These are phyloP conservation scores for Ochropleura leucogaster DNA, from an alignment of 2,888 invertebrate species.

Conservation along the genomic window DNA sequence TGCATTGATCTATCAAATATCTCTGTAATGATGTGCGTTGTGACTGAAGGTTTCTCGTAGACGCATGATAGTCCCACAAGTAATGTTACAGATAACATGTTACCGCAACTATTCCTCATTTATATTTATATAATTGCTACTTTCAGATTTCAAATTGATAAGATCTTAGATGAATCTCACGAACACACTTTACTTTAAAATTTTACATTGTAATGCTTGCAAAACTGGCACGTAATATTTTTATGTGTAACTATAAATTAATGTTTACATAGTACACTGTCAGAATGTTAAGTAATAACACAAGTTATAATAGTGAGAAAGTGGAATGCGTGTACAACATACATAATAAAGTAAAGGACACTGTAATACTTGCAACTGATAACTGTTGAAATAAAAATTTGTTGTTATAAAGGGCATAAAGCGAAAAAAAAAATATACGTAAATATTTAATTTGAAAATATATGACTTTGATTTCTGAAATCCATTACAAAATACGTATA, in stretches of 20 bases:
- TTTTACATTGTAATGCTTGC: slow-evolving; percentile 79
- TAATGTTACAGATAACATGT: slow-evolving; percentile 69
- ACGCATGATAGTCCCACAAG: slow-evolving; percentile 67
- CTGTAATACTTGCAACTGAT: slow-evolving; percentile 79
- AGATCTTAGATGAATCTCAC: slow-evolving; percentile 78
- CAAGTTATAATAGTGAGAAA: slow-evolving; percentile 65
- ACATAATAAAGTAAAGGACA: slow-evolving; percentile 73
- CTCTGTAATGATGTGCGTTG: slow-evolving; percentile 77
- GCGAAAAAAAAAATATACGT: slow-evolving; percentile 88
- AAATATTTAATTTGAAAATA: slow-evolving; percentile 87
- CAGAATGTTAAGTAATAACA: slow-evolving; percentile 74
- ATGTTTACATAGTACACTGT: slow-evolving; percentile 73
- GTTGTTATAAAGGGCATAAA: slow-evolving; percentile 88
- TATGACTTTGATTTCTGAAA: slow-evolving; percentile 74
- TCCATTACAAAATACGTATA: slow-evolving; percentile 16
- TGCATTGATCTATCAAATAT: slow-evolving; percentile 77
- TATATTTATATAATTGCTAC: slow-evolving; percentile 72
- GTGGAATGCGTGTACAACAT: slow-evolving; percentile 71
- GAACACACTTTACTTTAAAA: slow-evolving; percentile 74
- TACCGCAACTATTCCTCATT: slow-evolving; percentile 73
- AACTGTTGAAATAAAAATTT: slow-evolving; percentile 83
- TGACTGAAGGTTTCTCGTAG: slow-evolving; percentile 74
- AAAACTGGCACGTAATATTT: slow-evolving; percentile 78
- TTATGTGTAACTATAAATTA: slow-evolving; percentile 73
- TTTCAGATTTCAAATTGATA: slow-evolving; percentile 75